A percentile compares a stretch with the other conserved stretches of the same genome.
These are phyloP conservation scores for Amblyjoppa fuscipennis DNA, from an alignment of 2,888 invertebrate genomes.

Conservation along the genomic window DNA sequence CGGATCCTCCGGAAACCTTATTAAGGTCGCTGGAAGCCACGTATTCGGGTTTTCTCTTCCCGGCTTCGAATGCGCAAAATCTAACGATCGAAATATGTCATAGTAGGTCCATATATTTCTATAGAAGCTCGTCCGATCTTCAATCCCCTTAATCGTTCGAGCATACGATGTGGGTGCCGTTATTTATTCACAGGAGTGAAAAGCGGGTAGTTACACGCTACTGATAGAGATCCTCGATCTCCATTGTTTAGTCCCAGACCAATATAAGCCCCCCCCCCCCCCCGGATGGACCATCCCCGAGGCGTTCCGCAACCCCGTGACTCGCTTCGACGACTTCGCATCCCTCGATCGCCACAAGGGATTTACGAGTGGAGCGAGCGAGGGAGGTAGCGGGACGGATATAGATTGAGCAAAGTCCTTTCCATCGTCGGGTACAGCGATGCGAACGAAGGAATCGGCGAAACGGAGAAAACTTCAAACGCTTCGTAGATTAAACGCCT, in stretches of 20 bases:
- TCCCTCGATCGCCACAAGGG: conserved; percentile 60
- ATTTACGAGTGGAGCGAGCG: conserved; percentile 67
- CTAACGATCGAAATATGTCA: not conserved
- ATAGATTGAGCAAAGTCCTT: conserved; percentile 11
- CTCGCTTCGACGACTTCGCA: conserved; percentile 46
- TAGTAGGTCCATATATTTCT: not conserved
- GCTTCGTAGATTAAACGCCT: conserved; percentile 75
- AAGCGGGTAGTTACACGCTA: conserved; percentile 21
- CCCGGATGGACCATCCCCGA: conserved; percentile 21
- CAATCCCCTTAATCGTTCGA: conserved; percentile 36
- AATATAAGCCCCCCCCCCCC: conserved; percentile 37
- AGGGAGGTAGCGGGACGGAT: conserved; percentile 10
- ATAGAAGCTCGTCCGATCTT: not conserved
- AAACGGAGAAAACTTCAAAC: conserved; percentile 75
- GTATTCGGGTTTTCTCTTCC: not conserved
- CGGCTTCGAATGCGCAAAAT: not conserved
- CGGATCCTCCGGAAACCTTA: conserved; percentile 36
- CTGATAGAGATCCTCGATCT: conserved; percentile 56
- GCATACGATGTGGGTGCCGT: conserved; percentile 73
- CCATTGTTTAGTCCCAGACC: conserved; percentile 64
- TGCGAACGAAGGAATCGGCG: conserved; percentile 47
- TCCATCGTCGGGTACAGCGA: conserved; percentile 22
- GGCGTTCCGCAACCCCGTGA: conserved; percentile 21
- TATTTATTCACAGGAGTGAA: conserved; percentile 71
- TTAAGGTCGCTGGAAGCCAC: conserved; percentile 29